Percentiles rank a stretch among this genome's conserved stretches.
These are phyloP conservation scores for Lucifuga dentata DNA, from an alignment of 2,113 vertebrate species.

Conservation along the genomic window DNA sequence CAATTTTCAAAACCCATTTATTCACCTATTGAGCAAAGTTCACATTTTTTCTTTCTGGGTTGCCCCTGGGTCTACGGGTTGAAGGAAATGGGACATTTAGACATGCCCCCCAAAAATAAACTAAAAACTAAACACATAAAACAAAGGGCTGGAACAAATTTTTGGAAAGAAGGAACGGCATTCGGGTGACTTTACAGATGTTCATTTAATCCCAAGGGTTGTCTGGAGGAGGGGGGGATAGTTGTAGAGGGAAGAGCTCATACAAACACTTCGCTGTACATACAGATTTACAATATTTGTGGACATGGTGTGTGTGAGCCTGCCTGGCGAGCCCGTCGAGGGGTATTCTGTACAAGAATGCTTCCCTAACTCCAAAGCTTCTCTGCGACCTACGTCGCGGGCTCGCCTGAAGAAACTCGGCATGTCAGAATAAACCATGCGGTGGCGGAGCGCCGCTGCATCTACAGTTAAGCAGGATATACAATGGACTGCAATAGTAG, in stretches of 20 bases:
- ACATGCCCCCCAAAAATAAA: not conserved
- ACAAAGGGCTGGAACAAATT: slow-evolving; percentile 7
- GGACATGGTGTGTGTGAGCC: slow-evolving; percentile 48
- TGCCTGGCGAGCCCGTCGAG: slow-evolving; percentile 25
- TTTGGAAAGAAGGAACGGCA: not conserved
- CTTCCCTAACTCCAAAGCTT: slow-evolving; percentile 39
- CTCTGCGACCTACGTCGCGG: no score
- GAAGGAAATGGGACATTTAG: slow-evolving; percentile 24
- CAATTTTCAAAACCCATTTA: slow-evolving; percentile 66
- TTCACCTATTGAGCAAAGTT: slow-evolving; percentile 53
- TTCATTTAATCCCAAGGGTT: slow-evolving; percentile 74
- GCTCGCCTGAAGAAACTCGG: no score
- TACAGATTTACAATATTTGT: slow-evolving; percentile 73
- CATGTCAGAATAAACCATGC: slow-evolving; percentile 44
- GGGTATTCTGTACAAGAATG: slow-evolving; percentile 56
- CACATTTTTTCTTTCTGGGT: slow-evolving; percentile 28
- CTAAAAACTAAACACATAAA: slow-evolving; percentile 29
- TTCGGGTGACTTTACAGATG: slow-evolving; percentile 63
- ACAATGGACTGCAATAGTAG: slow-evolving; percentile 7
- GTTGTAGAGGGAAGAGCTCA: slow-evolving; percentile 64
- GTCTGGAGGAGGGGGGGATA: slow-evolving; percentile 29
- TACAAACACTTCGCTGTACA: slow-evolving; percentile 80
- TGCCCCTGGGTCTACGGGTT: slow-evolving; percentile 19
- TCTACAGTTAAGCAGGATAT: slow-evolving; percentile 21
- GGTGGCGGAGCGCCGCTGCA: slow-evolving; percentile 7